A percentile compares a stretch with the other conserved stretches of the same genome.
These are phyloP conservation scores for Eupithecia centaureata DNA, from an alignment of 2,888 invertebrate species.

Conservation along the genomic window DNA sequence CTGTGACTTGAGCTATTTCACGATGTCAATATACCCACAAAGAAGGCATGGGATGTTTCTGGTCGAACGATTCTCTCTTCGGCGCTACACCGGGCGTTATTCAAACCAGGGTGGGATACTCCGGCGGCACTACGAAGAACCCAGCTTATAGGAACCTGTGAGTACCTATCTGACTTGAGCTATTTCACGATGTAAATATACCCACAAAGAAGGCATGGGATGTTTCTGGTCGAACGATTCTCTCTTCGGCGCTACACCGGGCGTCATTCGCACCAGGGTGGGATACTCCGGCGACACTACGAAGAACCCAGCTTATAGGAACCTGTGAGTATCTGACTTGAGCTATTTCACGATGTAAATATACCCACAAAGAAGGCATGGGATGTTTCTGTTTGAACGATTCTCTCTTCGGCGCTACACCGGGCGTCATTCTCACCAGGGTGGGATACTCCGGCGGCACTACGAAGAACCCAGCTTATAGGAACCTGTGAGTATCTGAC, in stretches of 20 bases:
- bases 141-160: conserved; percentile 95
- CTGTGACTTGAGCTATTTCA: no score
- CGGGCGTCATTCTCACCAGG: conserved; percentile 91
- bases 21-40: conserved; percentile 85
- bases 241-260: conserved; percentile 88
- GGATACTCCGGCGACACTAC: conserved; percentile 96
- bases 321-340: no score
- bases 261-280: conserved; percentile 94
- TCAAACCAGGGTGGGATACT: conserved; percentile 96
- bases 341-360: conserved; percentile 86
- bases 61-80: conserved; percentile 94
- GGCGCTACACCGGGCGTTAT: conserved; percentile 89
- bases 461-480: conserved; percentile 91
- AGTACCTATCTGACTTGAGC: conserved; percentile 73
- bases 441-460: conserved; percentile 97
- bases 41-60: conserved; percentile 96
- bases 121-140: conserved; percentile 91
- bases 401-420: conserved; percentile 90
- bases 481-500: conserved; percentile 89
- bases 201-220: conserved; percentile 91
- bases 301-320: conserved; percentile 91
- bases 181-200: conserved; percentile 86
- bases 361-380: conserved; percentile 89
- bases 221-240: conserved; percentile 97
- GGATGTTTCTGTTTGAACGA: conserved; percentile 97